Percentiles rank a stretch among this genome's conserved stretches.
Conservation (phyloP, 2,888 invertebrate species). For the Catocala sponsa region DNA sequence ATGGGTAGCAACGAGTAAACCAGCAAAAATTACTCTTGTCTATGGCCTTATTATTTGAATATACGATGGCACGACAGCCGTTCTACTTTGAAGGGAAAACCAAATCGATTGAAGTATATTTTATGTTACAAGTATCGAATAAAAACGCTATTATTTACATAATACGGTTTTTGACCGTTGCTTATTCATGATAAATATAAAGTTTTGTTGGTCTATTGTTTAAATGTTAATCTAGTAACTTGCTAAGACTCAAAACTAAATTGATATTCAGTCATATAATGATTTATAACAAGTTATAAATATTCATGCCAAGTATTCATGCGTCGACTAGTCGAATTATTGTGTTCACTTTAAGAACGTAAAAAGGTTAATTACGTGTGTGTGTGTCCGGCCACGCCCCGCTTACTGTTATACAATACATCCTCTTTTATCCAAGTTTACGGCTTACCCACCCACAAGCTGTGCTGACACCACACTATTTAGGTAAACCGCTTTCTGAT, state of each 20-base stretch:
- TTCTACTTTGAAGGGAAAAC: slow-evolving; percentile 24
- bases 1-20: not conserved
- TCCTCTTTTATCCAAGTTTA: slow-evolving; percentile 29
- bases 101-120: slow-evolving; percentile 27
- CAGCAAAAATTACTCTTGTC: slow-evolving; percentile 5
- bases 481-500: slow-evolving; percentile 18
- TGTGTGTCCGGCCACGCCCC: slow-evolving; percentile 31
- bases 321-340: too few species aligned
- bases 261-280: too few species aligned
- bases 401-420: slow-evolving; percentile 29
- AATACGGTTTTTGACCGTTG: slow-evolving; percentile 26
- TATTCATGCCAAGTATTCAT: too few species aligned
- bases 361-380: slow-evolving; percentile 1
- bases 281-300: too few species aligned
- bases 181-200: not conserved
- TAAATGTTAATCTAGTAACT: slow-evolving; percentile 2
- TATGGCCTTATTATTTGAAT: slow-evolving; percentile 21
- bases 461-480: slow-evolving; percentile 16
- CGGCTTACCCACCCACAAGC: slow-evolving; percentile 30
- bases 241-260: too few species aligned
- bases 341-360: not conserved
- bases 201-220: not conserved
- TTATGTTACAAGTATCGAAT: slow-evolving; percentile 22
- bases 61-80: slow-evolving; percentile 23
- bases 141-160: slow-evolving; percentile 27